These are phyloP conservation scores for Camponotus floridanus DNA, from an alignment of 1,140 invertebrate genomes.

Conservation along the genomic window DNA sequence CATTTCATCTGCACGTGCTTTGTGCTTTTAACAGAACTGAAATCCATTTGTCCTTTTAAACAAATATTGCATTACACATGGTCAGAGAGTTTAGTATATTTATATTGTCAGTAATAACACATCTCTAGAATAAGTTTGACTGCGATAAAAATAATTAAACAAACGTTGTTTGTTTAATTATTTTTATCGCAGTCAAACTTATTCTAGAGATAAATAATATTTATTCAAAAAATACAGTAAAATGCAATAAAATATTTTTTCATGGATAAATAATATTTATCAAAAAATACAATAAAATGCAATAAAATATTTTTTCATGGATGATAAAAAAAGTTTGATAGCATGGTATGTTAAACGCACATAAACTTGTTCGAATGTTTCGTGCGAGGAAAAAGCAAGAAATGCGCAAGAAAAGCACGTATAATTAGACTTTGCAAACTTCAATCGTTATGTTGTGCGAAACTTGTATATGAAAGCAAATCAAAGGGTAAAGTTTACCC, in stretches of 20 bases:
- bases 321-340: constrained; percentile 3
- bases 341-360: neutral
- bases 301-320: too few species aligned
- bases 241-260: too few species aligned
- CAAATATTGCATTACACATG: constrained; percentile 7
- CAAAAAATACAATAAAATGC: too few species aligned
- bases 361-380: neutral
- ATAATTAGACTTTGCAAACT: constrained; percentile 4
- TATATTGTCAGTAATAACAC: neutral
- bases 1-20: neutral
- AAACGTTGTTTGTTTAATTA: neutral
- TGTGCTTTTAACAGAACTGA: neutral
- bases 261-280: too few species aligned
- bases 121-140: neutral
- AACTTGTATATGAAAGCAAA: neutral
- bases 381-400: neutral
- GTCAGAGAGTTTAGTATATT: too few species aligned
- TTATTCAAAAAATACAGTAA: too few species aligned
- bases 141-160: neutral
- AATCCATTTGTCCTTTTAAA: neutral
- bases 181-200: neutral
- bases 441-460: neutral
- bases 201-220: neutral
- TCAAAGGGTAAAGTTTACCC: constrained; percentile 9
- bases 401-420: neutral